A percentile compares a stretch with the other conserved stretches of the same genome.
Conservation (phyloP, 2,797 vertebrate genomes). For the Danio kyathit region DNA sequence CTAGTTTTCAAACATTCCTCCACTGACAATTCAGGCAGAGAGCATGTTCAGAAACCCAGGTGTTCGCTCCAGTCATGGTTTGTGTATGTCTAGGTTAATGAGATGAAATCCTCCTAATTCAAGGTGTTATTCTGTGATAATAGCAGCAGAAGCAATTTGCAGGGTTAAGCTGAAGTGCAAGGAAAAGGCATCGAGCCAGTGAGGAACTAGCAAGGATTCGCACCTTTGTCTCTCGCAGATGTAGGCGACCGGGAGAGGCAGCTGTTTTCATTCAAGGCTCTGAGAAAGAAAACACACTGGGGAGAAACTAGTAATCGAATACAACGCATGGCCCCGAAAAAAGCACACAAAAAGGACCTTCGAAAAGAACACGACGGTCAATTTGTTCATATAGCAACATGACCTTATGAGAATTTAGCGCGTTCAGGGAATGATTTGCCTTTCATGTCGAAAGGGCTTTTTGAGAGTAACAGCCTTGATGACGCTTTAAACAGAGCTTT, state of each 20-base stretch:
- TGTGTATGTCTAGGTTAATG: slow-evolving; percentile 65
- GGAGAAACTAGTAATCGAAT: slow-evolving; percentile 7
- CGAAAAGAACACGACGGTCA: slow-evolving; percentile 26
- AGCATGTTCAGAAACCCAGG: slow-evolving; percentile 46
- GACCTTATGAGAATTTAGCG: slow-evolving; percentile 4
- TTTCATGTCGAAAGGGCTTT: not conserved
- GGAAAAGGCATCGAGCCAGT: slow-evolving; percentile 54
- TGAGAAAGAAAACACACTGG: not conserved
- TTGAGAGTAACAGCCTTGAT: slow-evolving; percentile 28
- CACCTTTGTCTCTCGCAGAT: slow-evolving; percentile 14
- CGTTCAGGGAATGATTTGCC: not conserved
- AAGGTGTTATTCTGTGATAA: slow-evolving; percentile 67
- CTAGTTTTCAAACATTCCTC: slow-evolving; percentile 4
- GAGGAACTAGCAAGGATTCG: slow-evolving; percentile 36
- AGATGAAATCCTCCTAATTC: slow-evolving; percentile 70
- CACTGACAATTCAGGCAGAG: slow-evolving; percentile 41
- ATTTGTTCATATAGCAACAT: slow-evolving; percentile 27
- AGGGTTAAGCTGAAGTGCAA: slow-evolving; percentile 56
- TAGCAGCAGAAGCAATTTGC: slow-evolving; percentile 68
- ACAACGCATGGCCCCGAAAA: not conserved
- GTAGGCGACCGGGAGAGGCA: slow-evolving; percentile 13
- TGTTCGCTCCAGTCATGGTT: slow-evolving; percentile 58
- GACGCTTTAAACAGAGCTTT: slow-evolving; percentile 2
- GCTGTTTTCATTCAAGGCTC: slow-evolving; percentile 18
- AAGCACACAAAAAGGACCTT: not conserved